These are phyloP conservation scores for Thunnus maccoyii DNA, from an alignment of 2,113 vertebrate genomes.

Conservation along the genomic window DNA sequence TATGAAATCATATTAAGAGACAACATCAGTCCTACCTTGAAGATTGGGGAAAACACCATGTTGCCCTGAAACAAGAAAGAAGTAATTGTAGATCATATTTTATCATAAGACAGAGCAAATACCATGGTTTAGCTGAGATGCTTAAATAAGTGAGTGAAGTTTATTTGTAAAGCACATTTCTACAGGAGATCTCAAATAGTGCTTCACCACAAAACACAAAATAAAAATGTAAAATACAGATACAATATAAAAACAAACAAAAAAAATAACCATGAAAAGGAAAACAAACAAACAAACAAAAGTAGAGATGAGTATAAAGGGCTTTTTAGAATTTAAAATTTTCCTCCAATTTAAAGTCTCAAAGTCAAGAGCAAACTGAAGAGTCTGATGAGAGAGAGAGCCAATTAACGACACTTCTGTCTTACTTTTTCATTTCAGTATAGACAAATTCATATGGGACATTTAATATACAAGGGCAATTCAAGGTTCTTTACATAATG, in stretches of 20 bases:
- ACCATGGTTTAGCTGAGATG: no score
- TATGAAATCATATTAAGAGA: not conserved
- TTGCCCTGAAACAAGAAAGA: slow-evolving; percentile 52
- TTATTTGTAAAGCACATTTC: not conserved
- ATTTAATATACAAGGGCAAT: no score
- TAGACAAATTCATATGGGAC: no score
- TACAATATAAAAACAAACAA: no score
- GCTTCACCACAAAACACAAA: not conserved
- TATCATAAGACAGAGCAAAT: not conserved
- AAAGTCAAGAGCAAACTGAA: no score
- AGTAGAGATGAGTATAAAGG: no score
- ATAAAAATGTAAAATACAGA: not conserved
- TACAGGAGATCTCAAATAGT: not conserved
- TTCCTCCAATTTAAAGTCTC: not conserved
- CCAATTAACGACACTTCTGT: not conserved
- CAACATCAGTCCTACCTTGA: slow-evolving; percentile 53
- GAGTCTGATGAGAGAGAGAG: not conserved
- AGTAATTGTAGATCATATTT: not conserved
- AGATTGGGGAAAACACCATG: slow-evolving; percentile 44
- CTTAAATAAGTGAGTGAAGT: not conserved
- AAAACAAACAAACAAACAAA: no score
- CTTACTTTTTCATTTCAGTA: not conserved
- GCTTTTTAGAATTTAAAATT: no score
- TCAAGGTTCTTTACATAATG: no score
- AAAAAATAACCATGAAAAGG: not conserved